phyloP scores from a whole-genome alignment of 2,888 invertebrate genomes.

The Calameuta idolon region DNA sequence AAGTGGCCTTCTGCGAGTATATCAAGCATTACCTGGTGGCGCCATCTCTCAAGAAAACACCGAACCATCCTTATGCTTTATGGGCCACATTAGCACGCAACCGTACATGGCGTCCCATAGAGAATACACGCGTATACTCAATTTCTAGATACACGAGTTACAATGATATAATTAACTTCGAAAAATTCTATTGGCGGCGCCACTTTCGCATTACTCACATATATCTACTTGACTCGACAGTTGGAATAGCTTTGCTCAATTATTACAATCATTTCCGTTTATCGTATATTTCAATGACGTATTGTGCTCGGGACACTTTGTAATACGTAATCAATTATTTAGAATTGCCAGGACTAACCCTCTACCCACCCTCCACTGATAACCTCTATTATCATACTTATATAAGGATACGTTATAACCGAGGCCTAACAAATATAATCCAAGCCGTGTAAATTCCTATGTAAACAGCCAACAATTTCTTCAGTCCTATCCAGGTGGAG shows the following conservation, averaged over 20 bases:
- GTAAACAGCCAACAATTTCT: not conserved
- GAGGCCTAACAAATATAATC: not conserved
- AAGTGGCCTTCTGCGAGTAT: not conserved
- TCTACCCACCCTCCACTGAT: not conserved
- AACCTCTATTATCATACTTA: not conserved
- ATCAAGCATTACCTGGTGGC: conserved; percentile 40
- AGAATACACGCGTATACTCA: not conserved
- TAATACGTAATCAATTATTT: not conserved
- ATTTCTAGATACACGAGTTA: not conserved
- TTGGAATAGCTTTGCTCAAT: not conserved
- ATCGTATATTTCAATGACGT: not conserved
- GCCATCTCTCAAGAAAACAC: conserved; percentile 51
- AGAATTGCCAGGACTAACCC: not conserved
- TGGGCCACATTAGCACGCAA: not conserved
- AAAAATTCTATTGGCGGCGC: not conserved
- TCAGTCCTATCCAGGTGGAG: not conserved
- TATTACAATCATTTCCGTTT: not conserved
- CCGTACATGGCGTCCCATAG: not conserved
- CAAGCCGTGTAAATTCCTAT: not conserved
- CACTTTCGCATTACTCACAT: not conserved
- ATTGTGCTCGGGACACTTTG: not conserved
- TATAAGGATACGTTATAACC: not conserved
- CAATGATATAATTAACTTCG: not conserved
- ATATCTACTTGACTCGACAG: not conserved
- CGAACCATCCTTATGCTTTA: conserved; percentile 25